Percentiles rank a stretch among this genome's conserved stretches.
Evolutionary conservation across 2,113 vertebrate genomes (phyloP).

Genomic region (Steatornis caripensis): DNA sequence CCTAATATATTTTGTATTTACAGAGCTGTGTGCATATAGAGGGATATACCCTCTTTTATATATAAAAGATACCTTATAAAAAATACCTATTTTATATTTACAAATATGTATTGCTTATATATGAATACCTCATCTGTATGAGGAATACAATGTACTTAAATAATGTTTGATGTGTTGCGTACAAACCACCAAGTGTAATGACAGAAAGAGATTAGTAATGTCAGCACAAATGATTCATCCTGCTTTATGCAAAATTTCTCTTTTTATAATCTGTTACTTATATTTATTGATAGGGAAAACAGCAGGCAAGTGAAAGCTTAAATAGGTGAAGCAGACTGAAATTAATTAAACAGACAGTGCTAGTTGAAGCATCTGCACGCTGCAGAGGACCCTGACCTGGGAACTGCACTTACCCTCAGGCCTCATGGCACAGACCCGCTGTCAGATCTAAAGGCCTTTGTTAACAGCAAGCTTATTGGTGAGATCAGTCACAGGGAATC

Average conservation of each 20-base stretch:
- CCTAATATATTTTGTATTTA: neutral
- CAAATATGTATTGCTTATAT: neutral
- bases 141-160: neutral
- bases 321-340: constrained; percentile 69
- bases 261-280: constrained; percentile 39
- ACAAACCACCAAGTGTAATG: neutral
- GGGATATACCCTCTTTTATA: neutral
- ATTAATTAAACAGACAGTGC: constrained; percentile 70
- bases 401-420: constrained; percentile 55
- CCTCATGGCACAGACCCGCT: constrained; percentile 52
- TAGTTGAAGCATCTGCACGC: constrained; percentile 49
- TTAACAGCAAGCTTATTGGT: constrained; percentile 53
- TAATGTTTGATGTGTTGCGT: neutral
- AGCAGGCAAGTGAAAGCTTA: constrained; percentile 53
- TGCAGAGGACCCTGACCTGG: constrained; percentile 55
- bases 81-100: neutral
- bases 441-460: constrained; percentile 60
- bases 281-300: constrained; percentile 57
- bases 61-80: too few relatives aligned
- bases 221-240: constrained; percentile 28
- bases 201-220: neutral
- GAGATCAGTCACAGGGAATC: constrained; percentile 64
- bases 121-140: neutral
- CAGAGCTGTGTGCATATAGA: neutral
- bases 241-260: neutral